Conservation (phyloP, 2,797 vertebrate species). For the Myripristis murdjan region DNA sequence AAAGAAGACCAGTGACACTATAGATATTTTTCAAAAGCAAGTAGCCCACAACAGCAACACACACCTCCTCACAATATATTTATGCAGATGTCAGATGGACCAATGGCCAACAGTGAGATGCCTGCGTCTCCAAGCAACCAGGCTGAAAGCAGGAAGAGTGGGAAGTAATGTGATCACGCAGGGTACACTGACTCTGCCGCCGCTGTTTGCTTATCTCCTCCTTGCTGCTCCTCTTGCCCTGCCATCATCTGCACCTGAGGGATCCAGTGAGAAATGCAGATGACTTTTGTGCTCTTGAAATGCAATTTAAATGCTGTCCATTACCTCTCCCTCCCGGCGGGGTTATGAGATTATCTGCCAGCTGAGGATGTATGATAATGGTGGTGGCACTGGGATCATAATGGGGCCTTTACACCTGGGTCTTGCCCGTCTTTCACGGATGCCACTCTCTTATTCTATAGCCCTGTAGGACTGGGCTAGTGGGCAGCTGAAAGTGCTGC, state of each 20-base stretch:
- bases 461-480: background rate
- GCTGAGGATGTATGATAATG: constrained; percentile 41
- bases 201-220: constrained; percentile 51
- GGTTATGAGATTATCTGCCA: constrained; percentile 42
- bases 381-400: constrained; percentile 18
- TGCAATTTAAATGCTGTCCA: constrained; percentile 12
- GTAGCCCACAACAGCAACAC: too few species aligned
- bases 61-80: constrained; percentile 33
- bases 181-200: constrained; percentile 21
- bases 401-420: constrained; percentile 58
- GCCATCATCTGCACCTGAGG: background rate
- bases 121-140: constrained; percentile 73
- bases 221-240: background rate
- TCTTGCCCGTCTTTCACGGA: constrained; percentile 4
- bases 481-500: background rate
- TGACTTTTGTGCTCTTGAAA: constrained; percentile 4
- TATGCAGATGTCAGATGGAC: constrained; percentile 30
- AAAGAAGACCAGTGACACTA: too few species aligned
- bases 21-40: too few species aligned
- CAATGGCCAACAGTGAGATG: constrained; percentile 25
- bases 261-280: constrained; percentile 40
- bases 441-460: background rate
- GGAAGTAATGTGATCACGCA: constrained; percentile 25
- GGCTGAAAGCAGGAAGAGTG: constrained; percentile 49
- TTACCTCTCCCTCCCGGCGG: too few species aligned